These are phyloP conservation scores for Labeo rohita DNA, from an alignment of 2,113 vertebrate genomes.

Conservation along the genomic window DNA sequence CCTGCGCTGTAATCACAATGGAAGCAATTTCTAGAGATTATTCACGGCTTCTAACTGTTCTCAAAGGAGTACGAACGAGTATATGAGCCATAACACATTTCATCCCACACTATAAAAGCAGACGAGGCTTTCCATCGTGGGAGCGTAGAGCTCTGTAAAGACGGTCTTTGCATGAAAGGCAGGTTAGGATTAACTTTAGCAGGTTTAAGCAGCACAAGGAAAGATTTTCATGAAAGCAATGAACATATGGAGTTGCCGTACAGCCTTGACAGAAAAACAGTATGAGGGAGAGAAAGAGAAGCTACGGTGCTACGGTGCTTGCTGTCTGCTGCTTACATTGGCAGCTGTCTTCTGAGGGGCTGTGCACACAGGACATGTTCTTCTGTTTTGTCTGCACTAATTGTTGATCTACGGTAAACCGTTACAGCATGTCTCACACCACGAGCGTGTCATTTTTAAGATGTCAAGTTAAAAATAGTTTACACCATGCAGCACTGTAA, in stretches of 20 bases:
- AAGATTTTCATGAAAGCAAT: slow-evolving; percentile 30
- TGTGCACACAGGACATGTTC: neutral
- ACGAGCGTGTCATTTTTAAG: neutral
- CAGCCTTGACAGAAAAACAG: neutral
- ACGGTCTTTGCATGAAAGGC: slow-evolving; percentile 10
- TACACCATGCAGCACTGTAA: neutral
- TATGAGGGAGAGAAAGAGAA: neutral
- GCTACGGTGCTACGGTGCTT: neutral
- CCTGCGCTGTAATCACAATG: slow-evolving; percentile 43
- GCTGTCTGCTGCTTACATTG: neutral
- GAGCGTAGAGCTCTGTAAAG: neutral
- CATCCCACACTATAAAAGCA: slow-evolving; percentile 52
- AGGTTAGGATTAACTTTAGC: slow-evolving; percentile 36
- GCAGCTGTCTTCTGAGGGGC: neutral
- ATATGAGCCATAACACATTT: slow-evolving; percentile 51
- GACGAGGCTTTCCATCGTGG: slow-evolving; percentile 5
- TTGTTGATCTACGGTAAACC: neutral
- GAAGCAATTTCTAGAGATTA: slow-evolving; percentile 54
- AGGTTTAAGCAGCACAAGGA: neutral
- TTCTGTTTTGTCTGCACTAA: neutral
- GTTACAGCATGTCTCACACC: neutral
- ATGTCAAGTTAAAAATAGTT: slow-evolving; percentile 5
- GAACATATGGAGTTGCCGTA: slow-evolving; percentile 5
- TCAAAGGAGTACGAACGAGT: slow-evolving; percentile 43
- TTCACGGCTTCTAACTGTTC: slow-evolving; percentile 39